Evolutionary conservation across 2,888 invertebrate species (phyloP), one percentile per base, ranked within the genome.

Genomic region (Arrhopalites spinosus): DNA sequence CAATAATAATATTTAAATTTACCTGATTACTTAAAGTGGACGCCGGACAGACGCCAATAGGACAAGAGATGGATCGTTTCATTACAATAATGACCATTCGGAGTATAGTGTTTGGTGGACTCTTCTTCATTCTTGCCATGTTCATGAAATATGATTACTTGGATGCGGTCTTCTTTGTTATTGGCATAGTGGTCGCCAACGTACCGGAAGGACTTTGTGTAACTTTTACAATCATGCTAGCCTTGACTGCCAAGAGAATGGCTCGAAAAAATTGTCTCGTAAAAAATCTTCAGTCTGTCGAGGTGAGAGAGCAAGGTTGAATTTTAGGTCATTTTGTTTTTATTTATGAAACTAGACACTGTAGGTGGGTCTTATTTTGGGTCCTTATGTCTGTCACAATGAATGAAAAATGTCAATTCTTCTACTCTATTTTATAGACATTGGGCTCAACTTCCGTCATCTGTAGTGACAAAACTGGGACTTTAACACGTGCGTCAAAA

Each of bases 211-310:
- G 80, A 7, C 53, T 82, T 25, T 79, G 79, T 1, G 78, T 82
- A 2, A 80, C 82, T 5, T 82, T 82, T 63, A 82, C 82, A 59
- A 87, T 89, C 56, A 91, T 91, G 83, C 85, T 93, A 80, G 92
- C 92, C 0, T 86, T 93, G 77, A 92, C 92, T 8, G 92, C 93
- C 36, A 91, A 92, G 85, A 88, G 91, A 84, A 93, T 92, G 92
- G 92, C 93, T 8, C 88, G 88, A 70, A 93, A 92, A 86, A 93
- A 93, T 85, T 93, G 93, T 83, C 85, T 93, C 61, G 91, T 93
- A 3, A 93, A 93, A 86, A 92, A 93, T 86, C 85, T 93, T 81
- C 92, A 93, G 85, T 91, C 92, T 53, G 92, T 93, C 0, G 93
- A 93, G n/a, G n/a, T n/a, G n/a, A n/a, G n/a, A n/a, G n/a, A n/a